Evolutionary conservation across 2,888 invertebrate genomes (phyloP).

Genomic region (Rapana venosa): DNA sequence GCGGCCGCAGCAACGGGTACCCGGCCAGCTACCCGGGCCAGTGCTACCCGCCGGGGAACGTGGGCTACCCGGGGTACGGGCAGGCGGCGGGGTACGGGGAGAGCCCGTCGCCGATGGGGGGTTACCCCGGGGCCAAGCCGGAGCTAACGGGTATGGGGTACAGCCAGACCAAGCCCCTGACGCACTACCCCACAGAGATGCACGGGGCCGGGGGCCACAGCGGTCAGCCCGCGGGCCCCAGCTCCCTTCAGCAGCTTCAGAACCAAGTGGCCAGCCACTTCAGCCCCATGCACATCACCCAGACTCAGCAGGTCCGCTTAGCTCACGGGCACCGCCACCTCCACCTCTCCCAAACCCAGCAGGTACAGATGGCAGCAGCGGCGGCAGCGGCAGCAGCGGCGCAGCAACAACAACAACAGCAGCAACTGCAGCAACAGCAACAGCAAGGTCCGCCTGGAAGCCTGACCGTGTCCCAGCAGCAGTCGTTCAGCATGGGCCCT

Average conservation of each 20-base stretch:
- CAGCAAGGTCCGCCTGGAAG: not conserved
- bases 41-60: slow-evolving; percentile 49
- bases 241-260: slow-evolving; percentile 74
- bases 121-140: slow-evolving; percentile 54
- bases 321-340: slow-evolving; percentile 69
- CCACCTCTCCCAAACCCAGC: slow-evolving; percentile 73
- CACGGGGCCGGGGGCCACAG: slow-evolving; percentile 56
- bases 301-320: slow-evolving; percentile 85
- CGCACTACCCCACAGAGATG: slow-evolving; percentile 70
- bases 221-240: slow-evolving; percentile 56
- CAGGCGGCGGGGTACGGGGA: slow-evolving; percentile 47
- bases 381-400: slow-evolving; percentile 59
- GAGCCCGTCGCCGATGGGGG: slow-evolving; percentile 43
- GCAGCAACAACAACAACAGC: slow-evolving; percentile 73
- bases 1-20: slow-evolving; percentile 57
- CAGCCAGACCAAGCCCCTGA: slow-evolving; percentile 73
- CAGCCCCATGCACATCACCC: slow-evolving; percentile 88
- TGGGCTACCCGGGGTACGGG: slow-evolving; percentile 46
- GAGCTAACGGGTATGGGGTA: slow-evolving; percentile 62
- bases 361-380: slow-evolving; percentile 70
- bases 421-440: slow-evolving; percentile 80
- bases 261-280: slow-evolving; percentile 82
- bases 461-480: slow-evolving; percentile 72
- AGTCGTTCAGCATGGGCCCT: slow-evolving; percentile 54
- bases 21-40: slow-evolving; percentile 58